phyloP scores from a whole-genome alignment of 2,797 vertebrate genomes.

The Gymnothorax reevesii region DNA sequence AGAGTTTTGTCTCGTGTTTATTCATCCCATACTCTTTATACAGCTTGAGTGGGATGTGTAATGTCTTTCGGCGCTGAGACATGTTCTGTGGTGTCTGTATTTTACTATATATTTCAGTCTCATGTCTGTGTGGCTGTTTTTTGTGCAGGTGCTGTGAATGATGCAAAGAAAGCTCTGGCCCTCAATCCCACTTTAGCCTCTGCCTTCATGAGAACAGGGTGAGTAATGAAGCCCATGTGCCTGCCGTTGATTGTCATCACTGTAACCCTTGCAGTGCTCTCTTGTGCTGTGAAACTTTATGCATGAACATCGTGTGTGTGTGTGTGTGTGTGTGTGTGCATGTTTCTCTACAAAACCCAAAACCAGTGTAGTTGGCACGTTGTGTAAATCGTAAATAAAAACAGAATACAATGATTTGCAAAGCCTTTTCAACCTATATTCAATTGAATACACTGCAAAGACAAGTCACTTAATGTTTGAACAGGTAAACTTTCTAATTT shows the following conservation, averaged over 20 bases:
- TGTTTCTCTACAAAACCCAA: too few relatives aligned
- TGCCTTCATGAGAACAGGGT: constrained; percentile 75
- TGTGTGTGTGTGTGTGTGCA: not conserved
- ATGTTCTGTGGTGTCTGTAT: not conserved
- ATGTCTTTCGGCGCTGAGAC: not conserved
- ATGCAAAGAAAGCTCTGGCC: constrained; percentile 73
- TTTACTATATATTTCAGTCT: not conserved
- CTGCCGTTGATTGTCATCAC: not conserved
- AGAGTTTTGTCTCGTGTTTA: not conserved
- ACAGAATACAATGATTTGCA: too few relatives aligned
- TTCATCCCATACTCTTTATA: not conserved
- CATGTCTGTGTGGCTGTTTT: not conserved
- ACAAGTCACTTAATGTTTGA: too few relatives aligned
- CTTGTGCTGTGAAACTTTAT: too few relatives aligned
- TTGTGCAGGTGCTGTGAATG: constrained; percentile 67
- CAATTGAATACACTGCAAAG: too few relatives aligned
- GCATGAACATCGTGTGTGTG: too few relatives aligned
- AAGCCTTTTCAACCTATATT: too few relatives aligned
- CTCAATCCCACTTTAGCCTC: constrained; percentile 66
- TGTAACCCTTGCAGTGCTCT: not conserved
- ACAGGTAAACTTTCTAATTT: too few relatives aligned
- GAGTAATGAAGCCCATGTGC: constrained; percentile 34
- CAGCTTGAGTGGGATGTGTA: not conserved
- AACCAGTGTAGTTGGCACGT: too few relatives aligned
- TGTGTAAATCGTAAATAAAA: too few relatives aligned